Evolutionary conservation across 2,888 invertebrate genomes (phyloP), one percentile per base, ranked within the genome.

Genomic region (Stenchaetothrips biformis): DNA sequence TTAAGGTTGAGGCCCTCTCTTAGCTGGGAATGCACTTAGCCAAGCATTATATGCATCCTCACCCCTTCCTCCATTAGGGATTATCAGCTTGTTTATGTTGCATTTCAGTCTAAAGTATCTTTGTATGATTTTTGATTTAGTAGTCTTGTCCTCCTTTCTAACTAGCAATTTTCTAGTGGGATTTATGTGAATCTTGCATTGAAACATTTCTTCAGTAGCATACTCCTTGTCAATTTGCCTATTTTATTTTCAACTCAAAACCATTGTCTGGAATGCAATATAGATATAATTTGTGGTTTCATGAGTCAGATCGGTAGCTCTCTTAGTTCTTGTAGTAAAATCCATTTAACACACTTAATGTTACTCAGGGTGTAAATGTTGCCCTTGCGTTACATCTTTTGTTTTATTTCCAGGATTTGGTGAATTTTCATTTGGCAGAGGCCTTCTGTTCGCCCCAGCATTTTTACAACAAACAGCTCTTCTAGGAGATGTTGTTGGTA

Each of bases 361-460:
- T 53, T 18, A 37, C 53, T 18, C 53, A 53, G 13, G 18, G 8
- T 53, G 8, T 53, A 2, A 2, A 37, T 37, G 37, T 37, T 37
- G 37, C 37, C 37, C 37, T 2, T 53, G 53, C 18, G 8, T 18
- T 53, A 53, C 13, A 18, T 18, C 53, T 59, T 59, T 59, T 59
- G 59, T 59, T 13, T 13, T 59, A 59, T 74, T 74, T 74, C 25
- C 67, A 74, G 67, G 67, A 21, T 25, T 74, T 25, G 21, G 21
- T 11, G 67, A 74, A 11, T 74, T 21, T 21, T 25, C 21, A 25
- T 74, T 74, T 74, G 21, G 21, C 11, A 21, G 67, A 11, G 7
- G 67, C 25, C 67, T 67, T 67, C 67, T 74, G 25, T 74, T 74
- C 21, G 67, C 67, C 67, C 25, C 67, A 74, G 67, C 67, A 74